phyloP scores from a whole-genome alignment of 1,140 invertebrate species.

The Meloidogyne exigua region DNA sequence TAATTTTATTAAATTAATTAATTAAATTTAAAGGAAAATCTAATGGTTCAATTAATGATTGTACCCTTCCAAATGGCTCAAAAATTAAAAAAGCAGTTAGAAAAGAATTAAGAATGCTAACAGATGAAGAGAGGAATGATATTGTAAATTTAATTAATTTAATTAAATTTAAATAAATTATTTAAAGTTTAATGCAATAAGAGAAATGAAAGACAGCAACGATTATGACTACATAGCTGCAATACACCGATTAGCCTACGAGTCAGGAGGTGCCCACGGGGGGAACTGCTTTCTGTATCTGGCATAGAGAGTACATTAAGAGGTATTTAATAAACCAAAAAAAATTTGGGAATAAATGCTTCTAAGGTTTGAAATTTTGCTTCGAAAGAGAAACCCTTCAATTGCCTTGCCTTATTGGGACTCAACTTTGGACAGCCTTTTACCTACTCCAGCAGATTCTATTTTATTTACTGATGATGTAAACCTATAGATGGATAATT shows the following conservation, averaged over 20 bases:
- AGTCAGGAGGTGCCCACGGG: conserved; percentile 45
- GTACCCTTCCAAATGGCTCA: neutral
- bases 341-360: too few relatives aligned
- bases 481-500: neutral
- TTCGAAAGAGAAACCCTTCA: conserved; percentile 46
- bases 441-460: conserved; percentile 59
- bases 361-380: conserved; percentile 52
- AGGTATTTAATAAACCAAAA: conserved; percentile 3
- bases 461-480: conserved; percentile 58
- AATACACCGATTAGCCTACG: conserved; percentile 53
- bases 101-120: conserved; percentile 48
- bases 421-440: conserved; percentile 57
- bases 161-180: conserved; percentile 1
- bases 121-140: conserved; percentile 31
- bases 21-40: neutral
- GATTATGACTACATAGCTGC: conserved; percentile 57
- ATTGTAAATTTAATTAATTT: conserved; percentile 4
- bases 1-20: neutral
- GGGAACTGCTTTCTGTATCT: conserved; percentile 48
- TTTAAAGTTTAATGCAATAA: conserved; percentile 49
- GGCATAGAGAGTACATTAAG: conserved; percentile 49
- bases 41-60: neutral
- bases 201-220: conserved; percentile 61
- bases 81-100: conserved; percentile 35
- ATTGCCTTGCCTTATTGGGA: conserved; percentile 48